A percentile compares a stretch with the other conserved stretches of the same genome.
Evolutionary conservation across 35 echinoderm and acorn worm species (phyloP).

Genomic region (Chiridota heheva): DNA sequence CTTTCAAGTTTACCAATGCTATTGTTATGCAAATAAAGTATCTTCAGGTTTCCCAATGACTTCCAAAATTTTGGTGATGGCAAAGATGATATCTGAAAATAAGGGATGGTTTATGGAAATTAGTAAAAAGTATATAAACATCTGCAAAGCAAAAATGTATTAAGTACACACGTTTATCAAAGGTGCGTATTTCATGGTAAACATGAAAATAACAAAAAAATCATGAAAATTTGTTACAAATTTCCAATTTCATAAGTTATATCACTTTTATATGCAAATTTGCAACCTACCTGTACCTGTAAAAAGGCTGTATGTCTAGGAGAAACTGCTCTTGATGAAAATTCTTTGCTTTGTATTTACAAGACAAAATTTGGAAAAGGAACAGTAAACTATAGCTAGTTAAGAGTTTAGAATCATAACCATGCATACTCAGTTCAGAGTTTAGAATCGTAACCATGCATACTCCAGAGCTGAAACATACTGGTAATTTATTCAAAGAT

Average conservation of each 20-base stretch:
- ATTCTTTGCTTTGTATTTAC: too few species aligned
- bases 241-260: not conserved
- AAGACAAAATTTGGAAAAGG: too few species aligned
- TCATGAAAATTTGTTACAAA: not conserved
- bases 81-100: constrained; percentile 68
- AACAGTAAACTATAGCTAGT: too few species aligned
- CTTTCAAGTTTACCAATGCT: constrained; percentile 75
- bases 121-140: not conserved
- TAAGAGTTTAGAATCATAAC: too few species aligned
- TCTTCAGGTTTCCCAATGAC: constrained; percentile 45
- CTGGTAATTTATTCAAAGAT: too few species aligned
- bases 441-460: too few species aligned
- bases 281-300: not conserved
- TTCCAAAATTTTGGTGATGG: constrained; percentile 85
- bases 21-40: constrained; percentile 85
- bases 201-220: not conserved
- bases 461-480: too few species aligned
- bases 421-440: too few species aligned
- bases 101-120: too few species aligned
- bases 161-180: too few species aligned
- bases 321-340: too few species aligned
- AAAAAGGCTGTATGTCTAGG: too few species aligned
- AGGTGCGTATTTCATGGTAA: not conserved
- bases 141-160: not conserved
- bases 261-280: not conserved